These are phyloP conservation scores for Paracentrotus lividus DNA, from an alignment of 53 echinoderm and acorn worm species.

Conservation along the genomic window DNA sequence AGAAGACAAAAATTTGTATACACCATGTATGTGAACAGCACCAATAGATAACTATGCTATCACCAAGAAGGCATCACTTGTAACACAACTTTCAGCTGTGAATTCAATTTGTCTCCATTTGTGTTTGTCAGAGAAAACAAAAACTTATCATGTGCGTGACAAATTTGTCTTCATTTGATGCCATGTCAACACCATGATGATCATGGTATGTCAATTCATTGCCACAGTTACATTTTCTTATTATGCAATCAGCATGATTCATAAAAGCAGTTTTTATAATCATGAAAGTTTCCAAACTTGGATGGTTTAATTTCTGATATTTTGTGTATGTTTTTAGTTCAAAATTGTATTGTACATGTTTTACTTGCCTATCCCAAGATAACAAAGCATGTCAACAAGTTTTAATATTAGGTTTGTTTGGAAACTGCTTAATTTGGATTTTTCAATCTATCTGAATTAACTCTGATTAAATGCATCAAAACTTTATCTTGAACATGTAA, in stretches of 20 bases:
- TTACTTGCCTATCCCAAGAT: not conserved
- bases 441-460: no score
- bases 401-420: no score
- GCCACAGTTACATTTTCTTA: conserved; percentile 3
- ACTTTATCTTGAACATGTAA: no score
- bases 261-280: not conserved
- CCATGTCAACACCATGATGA: conserved; percentile 35
- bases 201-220: not conserved
- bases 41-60: not conserved
- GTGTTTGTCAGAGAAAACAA: not conserved
- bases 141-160: conserved; percentile 37
- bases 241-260: not conserved
- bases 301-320: not conserved
- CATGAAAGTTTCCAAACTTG: not conserved
- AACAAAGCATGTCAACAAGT: no score
- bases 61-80: conserved; percentile 1
- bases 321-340: not conserved
- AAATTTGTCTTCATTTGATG: conserved; percentile 43
- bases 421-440: no score
- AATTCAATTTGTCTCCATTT: conserved; percentile 66
- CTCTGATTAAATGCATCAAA: no score
- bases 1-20: not conserved
- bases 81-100: conserved; percentile 52
- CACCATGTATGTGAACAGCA: conserved; percentile 43
- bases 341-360: not conserved